A percentile compares a stretch with the other conserved stretches of the same genome.
Conservation (phyloP, 2,888 invertebrate species). For the Cephus rjabovi region DNA sequence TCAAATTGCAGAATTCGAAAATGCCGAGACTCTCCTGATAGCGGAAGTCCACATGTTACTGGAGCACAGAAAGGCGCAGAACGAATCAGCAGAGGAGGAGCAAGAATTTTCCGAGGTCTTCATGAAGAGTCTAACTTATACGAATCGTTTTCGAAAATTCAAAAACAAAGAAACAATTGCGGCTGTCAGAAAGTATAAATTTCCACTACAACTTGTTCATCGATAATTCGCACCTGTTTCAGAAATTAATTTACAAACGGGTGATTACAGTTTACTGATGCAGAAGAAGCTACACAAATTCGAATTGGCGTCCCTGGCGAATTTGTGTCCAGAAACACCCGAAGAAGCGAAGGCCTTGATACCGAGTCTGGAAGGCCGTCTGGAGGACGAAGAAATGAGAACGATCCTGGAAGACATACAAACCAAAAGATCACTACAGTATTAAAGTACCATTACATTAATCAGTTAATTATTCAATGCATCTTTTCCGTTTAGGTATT, state of each 20-base stretch:
- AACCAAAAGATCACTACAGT: conserved; percentile 97
- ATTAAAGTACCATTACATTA: conserved; percentile 69
- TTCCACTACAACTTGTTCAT: too few relatives aligned
- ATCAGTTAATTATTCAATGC: too few relatives aligned
- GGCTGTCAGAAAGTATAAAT: conserved; percentile 88
- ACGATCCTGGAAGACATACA: conserved; percentile 97
- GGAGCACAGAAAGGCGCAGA: conserved; percentile 97
- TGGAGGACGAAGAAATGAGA: conserved; percentile 98
- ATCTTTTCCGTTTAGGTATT: too few relatives aligned
- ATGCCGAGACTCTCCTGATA: conserved; percentile 95
- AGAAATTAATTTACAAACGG: too few relatives aligned
- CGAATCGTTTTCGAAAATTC: conserved; percentile 95
- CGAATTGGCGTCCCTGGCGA: conserved; percentile 96
- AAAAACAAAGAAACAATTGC: conserved; percentile 98
- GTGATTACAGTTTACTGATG: conserved; percentile 79
- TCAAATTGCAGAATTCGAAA: conserved; percentile 87
- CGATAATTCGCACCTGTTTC: background rate
- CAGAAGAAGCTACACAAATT: conserved; percentile 98
- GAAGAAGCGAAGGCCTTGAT: conserved; percentile 98
- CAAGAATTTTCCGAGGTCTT: conserved; percentile 99
- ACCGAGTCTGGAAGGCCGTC: conserved; percentile 95
- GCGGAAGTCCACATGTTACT: conserved; percentile 96
- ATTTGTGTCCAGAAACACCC: conserved; percentile 98
- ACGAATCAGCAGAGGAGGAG: conserved; percentile 98
- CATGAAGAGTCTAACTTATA: conserved; percentile 96